These are phyloP conservation scores for Agrotis exclamationis DNA, from an alignment of 2,888 invertebrate genomes.

Conservation along the genomic window DNA sequence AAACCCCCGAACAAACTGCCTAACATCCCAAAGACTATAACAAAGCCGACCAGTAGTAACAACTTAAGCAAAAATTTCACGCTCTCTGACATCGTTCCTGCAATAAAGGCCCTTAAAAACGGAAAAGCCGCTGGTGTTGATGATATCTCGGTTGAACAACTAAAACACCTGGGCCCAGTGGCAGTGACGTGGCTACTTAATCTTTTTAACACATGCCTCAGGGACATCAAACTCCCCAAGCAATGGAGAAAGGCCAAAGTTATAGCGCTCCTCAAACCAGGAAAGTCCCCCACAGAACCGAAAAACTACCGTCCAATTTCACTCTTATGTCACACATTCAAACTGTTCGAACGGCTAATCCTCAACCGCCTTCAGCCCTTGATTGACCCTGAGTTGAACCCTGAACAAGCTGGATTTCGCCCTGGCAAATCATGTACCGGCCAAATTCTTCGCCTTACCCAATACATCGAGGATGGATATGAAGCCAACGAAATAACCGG, in stretches of 20 bases:
- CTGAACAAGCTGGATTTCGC: not conserved
- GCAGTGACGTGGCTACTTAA: too few relatives aligned
- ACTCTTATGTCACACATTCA: not conserved
- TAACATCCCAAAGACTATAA: too few relatives aligned
- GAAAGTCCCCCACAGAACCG: not conserved
- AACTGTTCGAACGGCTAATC: not conserved
- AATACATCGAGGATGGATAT: not conserved
- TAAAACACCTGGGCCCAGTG: not conserved
- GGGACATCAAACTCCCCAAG: not conserved
- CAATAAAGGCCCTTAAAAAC: not conserved
- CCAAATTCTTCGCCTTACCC: not conserved
- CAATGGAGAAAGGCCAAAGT: not conserved
- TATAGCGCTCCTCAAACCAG: not conserved
- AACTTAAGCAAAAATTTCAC: not conserved
- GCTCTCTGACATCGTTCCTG: not conserved
- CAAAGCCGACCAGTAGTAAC: too few relatives aligned
- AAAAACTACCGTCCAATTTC: not conserved
- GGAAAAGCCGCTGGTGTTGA: not conserved
- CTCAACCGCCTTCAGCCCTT: not conserved
- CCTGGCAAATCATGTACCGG: not conserved
- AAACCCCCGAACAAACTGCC: too few relatives aligned
- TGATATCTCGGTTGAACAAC: not conserved
- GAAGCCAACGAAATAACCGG: not conserved
- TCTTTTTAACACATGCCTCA: too few relatives aligned
- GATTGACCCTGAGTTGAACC: not conserved